phyloP scores from a whole-genome alignment of 2,797 vertebrate species.

The Lagodon rhomboides region DNA sequence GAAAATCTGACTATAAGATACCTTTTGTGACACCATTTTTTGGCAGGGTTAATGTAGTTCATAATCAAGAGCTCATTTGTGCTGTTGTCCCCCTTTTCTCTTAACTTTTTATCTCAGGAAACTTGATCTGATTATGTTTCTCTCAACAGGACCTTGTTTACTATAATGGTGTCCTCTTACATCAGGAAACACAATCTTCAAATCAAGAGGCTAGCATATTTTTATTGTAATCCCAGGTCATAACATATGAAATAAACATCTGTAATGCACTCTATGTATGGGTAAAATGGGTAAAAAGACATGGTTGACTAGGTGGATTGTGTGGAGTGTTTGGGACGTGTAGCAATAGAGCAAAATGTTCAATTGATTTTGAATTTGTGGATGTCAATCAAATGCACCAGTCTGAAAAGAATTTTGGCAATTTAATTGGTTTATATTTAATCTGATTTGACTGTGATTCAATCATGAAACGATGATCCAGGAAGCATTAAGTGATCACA shows the following conservation, averaged over 20 bases:
- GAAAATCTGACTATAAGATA: not conserved
- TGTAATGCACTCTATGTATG: not conserved
- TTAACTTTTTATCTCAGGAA: not conserved
- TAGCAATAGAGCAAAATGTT: not conserved
- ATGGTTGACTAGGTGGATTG: not conserved
- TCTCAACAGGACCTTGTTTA: not conserved
- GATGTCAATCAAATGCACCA: not conserved
- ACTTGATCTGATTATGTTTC: not conserved
- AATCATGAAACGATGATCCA: not conserved
- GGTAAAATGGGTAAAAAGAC: not conserved
- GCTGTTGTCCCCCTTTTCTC: not conserved
- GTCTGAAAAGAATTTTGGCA: not conserved
- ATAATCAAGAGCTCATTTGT: not conserved
- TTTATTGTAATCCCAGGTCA: not conserved
- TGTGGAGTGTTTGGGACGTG: not conserved
- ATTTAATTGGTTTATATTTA: constrained; percentile 9
- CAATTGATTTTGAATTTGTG: not conserved
- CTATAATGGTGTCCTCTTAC: not conserved
- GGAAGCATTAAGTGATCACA: not conserved
- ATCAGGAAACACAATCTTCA: constrained; percentile 5
- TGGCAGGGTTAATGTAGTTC: not conserved
- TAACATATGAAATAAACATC: not conserved
- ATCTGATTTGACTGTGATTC: constrained; percentile 4
- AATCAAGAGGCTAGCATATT: not conserved
- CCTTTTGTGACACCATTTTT: not conserved